These are phyloP conservation scores for Hipparchia semele DNA, from an alignment of 2,888 invertebrate genomes.

Conservation along the genomic window DNA sequence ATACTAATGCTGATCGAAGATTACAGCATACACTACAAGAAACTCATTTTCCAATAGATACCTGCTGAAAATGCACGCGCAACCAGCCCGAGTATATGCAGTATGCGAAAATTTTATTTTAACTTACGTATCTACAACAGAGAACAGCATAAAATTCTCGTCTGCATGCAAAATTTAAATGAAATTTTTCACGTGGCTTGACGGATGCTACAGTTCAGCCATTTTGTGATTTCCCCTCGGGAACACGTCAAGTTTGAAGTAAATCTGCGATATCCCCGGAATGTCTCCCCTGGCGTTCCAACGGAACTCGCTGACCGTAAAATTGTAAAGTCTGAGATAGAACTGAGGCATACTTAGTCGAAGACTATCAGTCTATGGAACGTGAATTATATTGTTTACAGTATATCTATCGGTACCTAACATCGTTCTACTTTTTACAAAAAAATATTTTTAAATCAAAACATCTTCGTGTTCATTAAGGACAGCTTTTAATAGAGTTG, in stretches of 20 bases:
- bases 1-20: neutral
- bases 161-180: conserved; percentile 36
- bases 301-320: conserved; percentile 78
- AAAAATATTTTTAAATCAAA: too few relatives aligned
- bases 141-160: conserved; percentile 8
- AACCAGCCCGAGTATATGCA: neutral
- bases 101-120: conserved; percentile 7
- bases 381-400: neutral
- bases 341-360: conserved; percentile 60
- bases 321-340: conserved; percentile 81
- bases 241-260: conserved; percentile 77
- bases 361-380: conserved; percentile 6
- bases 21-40: neutral
- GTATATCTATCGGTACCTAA: neutral
- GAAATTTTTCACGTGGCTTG: conserved; percentile 52
- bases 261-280: conserved; percentile 78
- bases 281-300: conserved; percentile 73
- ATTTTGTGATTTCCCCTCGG: conserved; percentile 76
- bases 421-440: too few relatives aligned
- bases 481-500: too few relatives aligned
- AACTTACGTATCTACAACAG: conserved; percentile 3
- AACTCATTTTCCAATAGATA: neutral
- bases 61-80: neutral
- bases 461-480: too few relatives aligned
- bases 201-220: conserved; percentile 66